These are phyloP conservation scores for Anableps anableps DNA, from an alignment of 2,797 vertebrate species.

Conservation along the genomic window DNA sequence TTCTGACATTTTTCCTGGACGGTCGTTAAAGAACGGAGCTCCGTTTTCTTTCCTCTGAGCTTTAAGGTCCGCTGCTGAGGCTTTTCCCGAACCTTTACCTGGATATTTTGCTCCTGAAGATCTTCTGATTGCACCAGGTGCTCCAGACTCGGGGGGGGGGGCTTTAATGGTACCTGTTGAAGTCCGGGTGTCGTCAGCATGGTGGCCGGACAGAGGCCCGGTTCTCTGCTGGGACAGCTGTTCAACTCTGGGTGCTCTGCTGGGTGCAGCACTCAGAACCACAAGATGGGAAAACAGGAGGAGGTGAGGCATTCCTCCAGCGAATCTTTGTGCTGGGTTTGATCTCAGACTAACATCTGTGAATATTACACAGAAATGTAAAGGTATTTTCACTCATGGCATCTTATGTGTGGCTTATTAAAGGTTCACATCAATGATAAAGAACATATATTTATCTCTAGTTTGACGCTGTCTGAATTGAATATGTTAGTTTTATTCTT, in stretches of 20 bases:
- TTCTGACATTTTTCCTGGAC: constrained; percentile 1
- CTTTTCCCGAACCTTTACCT: not conserved
- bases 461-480: not conserved
- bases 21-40: not conserved
- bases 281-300: constrained; percentile 50
- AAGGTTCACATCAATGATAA: not conserved
- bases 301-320: constrained; percentile 54
- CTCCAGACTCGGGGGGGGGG: not conserved
- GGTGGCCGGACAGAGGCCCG: constrained; percentile 48
- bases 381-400: not conserved
- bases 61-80: not conserved
- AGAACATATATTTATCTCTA: not conserved
- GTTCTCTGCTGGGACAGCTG: constrained; percentile 40
- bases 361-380: not conserved
- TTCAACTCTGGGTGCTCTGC: constrained; percentile 38
- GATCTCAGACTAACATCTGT: too few relatives aligned
- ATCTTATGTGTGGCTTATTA: not conserved
- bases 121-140: not conserved
- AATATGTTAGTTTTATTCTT: not conserved
- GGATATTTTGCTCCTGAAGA: not conserved
- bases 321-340: not conserved
- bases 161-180: not conserved
- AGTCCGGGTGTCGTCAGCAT: constrained; percentile 36
- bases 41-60: not conserved
- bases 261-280: constrained; percentile 23